Conservation (phyloP, 2,113 vertebrate species). For the Macaca mulatta region DNA sequence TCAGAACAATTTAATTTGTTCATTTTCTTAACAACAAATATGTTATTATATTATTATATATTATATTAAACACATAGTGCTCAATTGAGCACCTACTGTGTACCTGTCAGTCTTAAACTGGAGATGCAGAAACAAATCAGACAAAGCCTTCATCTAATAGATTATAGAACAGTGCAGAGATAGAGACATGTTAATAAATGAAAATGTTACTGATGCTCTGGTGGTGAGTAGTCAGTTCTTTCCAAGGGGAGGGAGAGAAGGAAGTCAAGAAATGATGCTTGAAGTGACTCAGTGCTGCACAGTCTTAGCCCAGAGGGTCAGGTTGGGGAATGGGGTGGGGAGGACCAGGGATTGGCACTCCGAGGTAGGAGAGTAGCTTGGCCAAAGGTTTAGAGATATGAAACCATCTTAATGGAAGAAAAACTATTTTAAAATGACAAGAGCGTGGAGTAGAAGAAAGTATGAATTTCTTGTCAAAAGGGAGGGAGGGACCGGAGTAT, state of each 20-base stretch:
- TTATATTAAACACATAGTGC: too few relatives aligned
- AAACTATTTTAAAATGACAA: neutral
- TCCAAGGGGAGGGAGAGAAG: neutral
- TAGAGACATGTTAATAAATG: neutral
- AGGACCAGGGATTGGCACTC: neutral
- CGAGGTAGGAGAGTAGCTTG: neutral
- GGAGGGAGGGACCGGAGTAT: neutral
- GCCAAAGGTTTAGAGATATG: neutral
- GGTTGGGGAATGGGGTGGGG: neutral
- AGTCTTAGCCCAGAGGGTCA: neutral
- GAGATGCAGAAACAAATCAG: neutral
- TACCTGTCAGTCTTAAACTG: neutral
- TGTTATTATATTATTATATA: too few relatives aligned
- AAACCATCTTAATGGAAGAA: constrained; percentile 33
- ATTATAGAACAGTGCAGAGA: neutral
- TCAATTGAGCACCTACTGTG: neutral
- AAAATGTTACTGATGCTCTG: neutral
- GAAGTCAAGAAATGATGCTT: neutral
- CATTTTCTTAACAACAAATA: neutral
- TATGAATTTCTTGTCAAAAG: neutral
- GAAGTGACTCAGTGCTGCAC: neutral
- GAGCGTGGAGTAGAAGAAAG: neutral
- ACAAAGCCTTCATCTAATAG: neutral
- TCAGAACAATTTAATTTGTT: neutral
- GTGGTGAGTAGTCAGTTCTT: neutral